Evolutionary conservation across 1,140 invertebrate species (phyloP).

Genomic region (Metaphire vulgaris): DNA sequence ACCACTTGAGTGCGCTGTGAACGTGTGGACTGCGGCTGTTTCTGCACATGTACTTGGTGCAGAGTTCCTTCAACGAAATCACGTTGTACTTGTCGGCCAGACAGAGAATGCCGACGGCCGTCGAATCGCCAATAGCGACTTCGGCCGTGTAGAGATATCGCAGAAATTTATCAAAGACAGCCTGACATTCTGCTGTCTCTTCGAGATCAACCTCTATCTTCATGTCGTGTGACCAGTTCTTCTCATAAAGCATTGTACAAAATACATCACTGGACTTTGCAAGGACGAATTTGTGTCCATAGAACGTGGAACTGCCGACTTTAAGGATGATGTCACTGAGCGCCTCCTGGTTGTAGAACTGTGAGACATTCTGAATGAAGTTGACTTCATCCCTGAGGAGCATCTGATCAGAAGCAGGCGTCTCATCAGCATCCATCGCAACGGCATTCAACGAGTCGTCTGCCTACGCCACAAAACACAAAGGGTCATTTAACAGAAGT

Average conservation of each 20-base stretch:
- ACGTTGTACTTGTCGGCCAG: slow-evolving; percentile 52
- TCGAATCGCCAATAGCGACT: slow-evolving; percentile 40
- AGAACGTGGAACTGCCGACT: slow-evolving; percentile 41
- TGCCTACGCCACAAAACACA: too few species aligned
- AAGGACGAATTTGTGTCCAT: slow-evolving; percentile 49
- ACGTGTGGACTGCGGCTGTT: slow-evolving; percentile 44
- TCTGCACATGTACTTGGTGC: slow-evolving; percentile 48
- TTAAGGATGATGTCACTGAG: slow-evolving; percentile 48
- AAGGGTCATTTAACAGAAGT: too few species aligned
- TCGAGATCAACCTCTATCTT: slow-evolving; percentile 41
- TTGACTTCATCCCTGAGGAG: slow-evolving; percentile 45
- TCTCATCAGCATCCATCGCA: not conserved
- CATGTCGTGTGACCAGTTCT: slow-evolving; percentile 38
- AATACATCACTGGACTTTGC: slow-evolving; percentile 51
- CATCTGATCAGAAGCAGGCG: slow-evolving; percentile 21
- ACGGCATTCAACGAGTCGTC: too few species aligned
- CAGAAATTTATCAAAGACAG: slow-evolving; percentile 48
- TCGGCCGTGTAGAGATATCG: slow-evolving; percentile 50
- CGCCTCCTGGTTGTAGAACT: slow-evolving; percentile 46
- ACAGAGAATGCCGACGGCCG: slow-evolving; percentile 49
- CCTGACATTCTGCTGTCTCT: slow-evolving; percentile 46
- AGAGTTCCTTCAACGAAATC: slow-evolving; percentile 47
- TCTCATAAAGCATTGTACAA: slow-evolving; percentile 47
- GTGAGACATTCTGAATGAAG: slow-evolving; percentile 46
- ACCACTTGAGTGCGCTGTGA: slow-evolving; percentile 50